phyloP scores from a whole-genome alignment of 2,888 invertebrate genomes.

The Antitype chi region DNA sequence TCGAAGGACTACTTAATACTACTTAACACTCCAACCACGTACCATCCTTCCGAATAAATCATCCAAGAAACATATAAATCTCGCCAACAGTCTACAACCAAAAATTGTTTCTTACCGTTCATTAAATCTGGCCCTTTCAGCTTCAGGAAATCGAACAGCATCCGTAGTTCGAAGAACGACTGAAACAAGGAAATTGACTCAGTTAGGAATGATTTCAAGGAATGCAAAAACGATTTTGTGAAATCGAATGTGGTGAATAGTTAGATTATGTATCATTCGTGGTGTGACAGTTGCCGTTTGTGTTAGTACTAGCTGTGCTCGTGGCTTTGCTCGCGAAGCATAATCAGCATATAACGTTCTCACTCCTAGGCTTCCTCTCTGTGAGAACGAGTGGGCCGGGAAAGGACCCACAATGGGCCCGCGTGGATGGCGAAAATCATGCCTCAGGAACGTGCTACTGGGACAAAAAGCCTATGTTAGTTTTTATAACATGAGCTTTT shows the following conservation, averaged over 20 bases:
- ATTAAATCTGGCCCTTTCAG: slow-evolving; percentile 55
- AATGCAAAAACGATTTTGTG: slow-evolving; percentile 33
- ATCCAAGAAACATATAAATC: slow-evolving; percentile 26
- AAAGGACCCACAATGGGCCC: too few species aligned
- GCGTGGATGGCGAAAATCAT: too few species aligned
- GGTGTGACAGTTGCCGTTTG: neutral
- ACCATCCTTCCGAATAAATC: slow-evolving; percentile 30
- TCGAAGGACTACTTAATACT: neutral
- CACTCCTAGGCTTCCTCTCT: too few species aligned
- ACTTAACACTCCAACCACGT: slow-evolving; percentile 23
- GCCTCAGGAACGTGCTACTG: too few species aligned
- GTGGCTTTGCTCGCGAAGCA: too few species aligned
- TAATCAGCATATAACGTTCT: too few species aligned
- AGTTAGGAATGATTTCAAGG: slow-evolving; percentile 52
- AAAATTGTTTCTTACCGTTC: slow-evolving; percentile 67
- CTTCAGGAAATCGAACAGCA: slow-evolving; percentile 64
- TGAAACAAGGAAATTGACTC: slow-evolving; percentile 70
- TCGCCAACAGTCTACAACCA: slow-evolving; percentile 25
- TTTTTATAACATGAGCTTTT: too few species aligned
- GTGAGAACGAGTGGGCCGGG: too few species aligned
- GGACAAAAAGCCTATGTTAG: too few species aligned
- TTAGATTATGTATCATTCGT: neutral
- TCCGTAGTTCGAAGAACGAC: slow-evolving; percentile 54
- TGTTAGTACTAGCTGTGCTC: neutral
- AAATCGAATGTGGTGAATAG: slow-evolving; percentile 26